Evolutionary conservation across 2,113 vertebrate genomes (phyloP), one percentile per base, ranked within the genome.

Genomic region (Lates calcarifer): DNA sequence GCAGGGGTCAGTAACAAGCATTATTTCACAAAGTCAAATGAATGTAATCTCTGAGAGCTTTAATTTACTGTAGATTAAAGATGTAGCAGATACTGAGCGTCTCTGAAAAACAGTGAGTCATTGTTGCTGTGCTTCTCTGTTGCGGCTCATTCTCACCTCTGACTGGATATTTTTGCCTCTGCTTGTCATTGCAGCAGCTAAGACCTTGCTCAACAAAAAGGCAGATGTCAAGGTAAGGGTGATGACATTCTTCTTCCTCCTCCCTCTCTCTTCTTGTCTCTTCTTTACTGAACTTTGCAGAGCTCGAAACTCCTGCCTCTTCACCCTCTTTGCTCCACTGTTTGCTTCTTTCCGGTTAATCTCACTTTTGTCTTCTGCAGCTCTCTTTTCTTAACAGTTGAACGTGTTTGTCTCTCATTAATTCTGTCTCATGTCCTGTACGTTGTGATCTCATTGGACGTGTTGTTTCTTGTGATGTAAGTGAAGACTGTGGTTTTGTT

Each of bases 151-250:
- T 14, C 26, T 61, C 33, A 26, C 7, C 26, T 76, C 62, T 89
- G 72, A 90, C 47, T 43, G 17, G 12, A 73, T 39, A 6, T 62
- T 62, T 53, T 43, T 29, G 3, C 66, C 14, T 83, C 45, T 88
- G 72, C 78, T 87, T 90, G 61, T 89, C 75, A 72, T 85, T 91
- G 69, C 91, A 93, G 91, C 92, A 93, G 92, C 93, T 64, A 93
- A 93, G 91, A 87, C 87, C 35, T 76, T 94, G 84, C 93, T 94
- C 79, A 94, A 94, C 91, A 94, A 94, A 84, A 94, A 94, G 89
- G 92, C 91, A 33, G 93, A 94, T 57, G 93, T 94, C 41, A 94
- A 94, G 93, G 93, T 94, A 90, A 91, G 90, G 17, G 9, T 70
- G 53, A 24, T 60, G 55, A 70, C 57, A 11, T 15, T 33, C 0